Evolutionary conservation across 1,140 invertebrate genomes (phyloP).

Genomic region (Drosophila simulans): DNA sequence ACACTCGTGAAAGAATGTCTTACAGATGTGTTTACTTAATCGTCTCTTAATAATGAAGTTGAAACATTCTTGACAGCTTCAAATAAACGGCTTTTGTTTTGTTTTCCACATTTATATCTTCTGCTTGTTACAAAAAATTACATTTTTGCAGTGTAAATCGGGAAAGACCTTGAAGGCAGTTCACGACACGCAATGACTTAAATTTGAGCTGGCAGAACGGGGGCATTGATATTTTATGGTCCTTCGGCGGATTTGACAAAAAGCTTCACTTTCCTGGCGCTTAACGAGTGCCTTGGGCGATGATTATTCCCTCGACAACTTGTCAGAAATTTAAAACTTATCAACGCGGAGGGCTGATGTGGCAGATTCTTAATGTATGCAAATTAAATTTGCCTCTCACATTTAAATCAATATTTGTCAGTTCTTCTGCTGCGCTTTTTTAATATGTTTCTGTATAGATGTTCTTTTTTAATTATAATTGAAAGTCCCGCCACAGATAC

Average conservation of each 20-base stretch:
- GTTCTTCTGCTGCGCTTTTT: constrained; percentile 3
- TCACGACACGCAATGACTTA: constrained; percentile 20
- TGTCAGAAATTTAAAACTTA: constrained; percentile 58
- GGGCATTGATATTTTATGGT: constrained; percentile 50
- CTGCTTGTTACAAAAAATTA: background rate
- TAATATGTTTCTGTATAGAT: constrained; percentile 1
- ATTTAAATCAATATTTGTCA: constrained; percentile 68
- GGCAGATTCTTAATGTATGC: constrained; percentile 33
- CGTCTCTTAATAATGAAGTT: background rate
- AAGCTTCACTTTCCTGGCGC: constrained; percentile 46
- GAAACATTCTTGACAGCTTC: background rate
- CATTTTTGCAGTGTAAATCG: constrained; percentile 15
- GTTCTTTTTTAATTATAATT: constrained; percentile 53
- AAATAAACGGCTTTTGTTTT: background rate
- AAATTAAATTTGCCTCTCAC: constrained; percentile 45
- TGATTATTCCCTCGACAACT: constrained; percentile 48
- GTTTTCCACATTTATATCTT: too few species aligned
- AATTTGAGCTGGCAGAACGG: constrained; percentile 23
- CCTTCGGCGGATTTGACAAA: constrained; percentile 39
- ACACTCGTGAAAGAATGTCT: background rate
- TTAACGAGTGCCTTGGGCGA: constrained; percentile 45
- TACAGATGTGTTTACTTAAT: background rate
- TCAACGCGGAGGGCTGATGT: constrained; percentile 12
- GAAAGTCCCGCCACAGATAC: constrained; percentile 42
- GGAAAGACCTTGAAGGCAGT: constrained; percentile 9